Conservation (phyloP, 2,888 invertebrate species). For the Ischnura elegans region DNA sequence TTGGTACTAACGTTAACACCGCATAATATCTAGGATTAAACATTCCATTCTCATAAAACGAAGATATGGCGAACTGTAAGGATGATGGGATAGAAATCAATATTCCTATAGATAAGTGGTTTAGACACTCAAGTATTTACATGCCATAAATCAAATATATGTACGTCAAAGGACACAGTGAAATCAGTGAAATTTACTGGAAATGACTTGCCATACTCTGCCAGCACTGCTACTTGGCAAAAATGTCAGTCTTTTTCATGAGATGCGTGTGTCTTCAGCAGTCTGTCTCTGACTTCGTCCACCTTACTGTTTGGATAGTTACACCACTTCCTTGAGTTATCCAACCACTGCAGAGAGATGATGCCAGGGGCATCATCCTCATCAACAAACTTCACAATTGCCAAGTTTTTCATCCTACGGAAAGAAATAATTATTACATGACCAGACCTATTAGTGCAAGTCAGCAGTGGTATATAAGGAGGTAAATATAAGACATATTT, state of each 20-base stretch:
- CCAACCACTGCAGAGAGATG: not conserved
- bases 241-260: not conserved
- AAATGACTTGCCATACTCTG: not conserved
- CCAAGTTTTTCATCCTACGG: not conserved
- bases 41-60: not conserved
- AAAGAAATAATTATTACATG: not conserved
- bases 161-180: not conserved
- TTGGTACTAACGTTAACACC: not conserved
- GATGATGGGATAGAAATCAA: not conserved
- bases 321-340: not conserved
- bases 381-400: not conserved
- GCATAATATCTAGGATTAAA: not conserved
- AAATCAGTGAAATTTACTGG: too few species aligned
- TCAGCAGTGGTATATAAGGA: not conserved
- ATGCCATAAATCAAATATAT: not conserved
- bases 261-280: not conserved
- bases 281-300: not conserved
- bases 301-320: too few species aligned
- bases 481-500: not conserved
- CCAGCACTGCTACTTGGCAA: not conserved
- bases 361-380: slow-evolving; percentile 1
- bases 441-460: not conserved
- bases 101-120: not conserved
- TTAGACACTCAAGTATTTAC: not conserved
- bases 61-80: not conserved